phyloP scores from a whole-genome alignment of 1,140 invertebrate genomes.

The Zelostemma sp. region DNA sequence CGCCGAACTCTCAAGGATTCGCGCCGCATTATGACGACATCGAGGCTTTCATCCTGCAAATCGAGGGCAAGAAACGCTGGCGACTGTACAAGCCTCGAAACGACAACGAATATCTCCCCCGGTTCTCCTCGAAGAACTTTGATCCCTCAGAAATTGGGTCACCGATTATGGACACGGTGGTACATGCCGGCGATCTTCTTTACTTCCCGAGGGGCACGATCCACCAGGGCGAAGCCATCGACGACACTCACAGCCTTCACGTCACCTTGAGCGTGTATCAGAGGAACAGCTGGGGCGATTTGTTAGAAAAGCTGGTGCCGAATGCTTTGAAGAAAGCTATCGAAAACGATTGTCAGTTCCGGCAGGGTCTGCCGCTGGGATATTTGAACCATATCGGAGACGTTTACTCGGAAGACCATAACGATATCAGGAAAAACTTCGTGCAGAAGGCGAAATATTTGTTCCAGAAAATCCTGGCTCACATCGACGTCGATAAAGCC shows the following conservation, averaged over 20 bases:
- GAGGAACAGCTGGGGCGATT: constrained; percentile 89
- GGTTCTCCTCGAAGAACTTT: constrained; percentile 88
- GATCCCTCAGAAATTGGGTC: constrained; percentile 81
- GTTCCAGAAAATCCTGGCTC: constrained; percentile 74
- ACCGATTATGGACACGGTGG: constrained; percentile 84
- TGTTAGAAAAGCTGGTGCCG: constrained; percentile 87
- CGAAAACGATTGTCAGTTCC: constrained; percentile 78
- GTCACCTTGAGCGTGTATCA: constrained; percentile 94
- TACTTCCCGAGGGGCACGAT: constrained; percentile 95
- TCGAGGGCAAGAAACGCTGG: constrained; percentile 97
- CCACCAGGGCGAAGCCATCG: constrained; percentile 87
- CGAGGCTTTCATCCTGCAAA: constrained; percentile 96
- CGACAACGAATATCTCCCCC: constrained; percentile 77
- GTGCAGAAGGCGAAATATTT: constrained; percentile 74
- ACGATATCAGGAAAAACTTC: constrained; percentile 71
- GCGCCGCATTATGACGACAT: constrained; percentile 99
- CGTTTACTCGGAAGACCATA: constrained; percentile 72
- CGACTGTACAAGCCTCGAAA: constrained; percentile 84
- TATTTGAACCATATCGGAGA: constrained; percentile 82
- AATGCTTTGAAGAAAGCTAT: constrained; percentile 81
- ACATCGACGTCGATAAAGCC: constrained; percentile 83
- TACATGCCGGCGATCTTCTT: constrained; percentile 90
- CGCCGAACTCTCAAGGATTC: constrained; percentile 95
- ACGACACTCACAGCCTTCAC: constrained; percentile 88
- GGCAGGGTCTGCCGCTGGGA: constrained; percentile 85